Base-by-base conservation (phyloP, 2,797 vertebrate genomes). In the Uromys caudimaculatus region DNA sequence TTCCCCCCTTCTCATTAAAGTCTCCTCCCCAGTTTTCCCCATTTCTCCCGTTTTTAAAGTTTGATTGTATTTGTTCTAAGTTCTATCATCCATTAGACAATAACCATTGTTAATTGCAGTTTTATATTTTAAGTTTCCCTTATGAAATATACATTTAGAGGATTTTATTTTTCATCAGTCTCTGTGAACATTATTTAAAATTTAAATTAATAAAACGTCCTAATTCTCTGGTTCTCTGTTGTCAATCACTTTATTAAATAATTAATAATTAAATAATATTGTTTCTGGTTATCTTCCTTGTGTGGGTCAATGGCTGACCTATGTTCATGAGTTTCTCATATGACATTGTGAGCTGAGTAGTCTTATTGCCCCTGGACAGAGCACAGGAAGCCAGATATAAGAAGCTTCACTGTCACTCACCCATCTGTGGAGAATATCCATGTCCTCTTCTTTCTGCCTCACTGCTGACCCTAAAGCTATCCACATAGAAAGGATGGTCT, bases 151-250 rank as follows among this genome's bases (percentile, higher is more conserved):
- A 73, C 32, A 78, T 81, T 94, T 77, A 50, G 83, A 92, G 82
- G 4, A 82, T 32, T 86, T 96, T 92, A 35, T 96, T 96, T 92
- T 89, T 77, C 1, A 29, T n/a, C 90, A 19, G 54, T 85, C 35
- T 85, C 32, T 95, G 73, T 29, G 82, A 93, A 64, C 38, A 71
- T 60, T 29, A 71, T 93, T 95, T 96, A 77, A 96, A 91, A 95
- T 75, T 96, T 89, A 95, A 92, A 95, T 89, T 47, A 73, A 96
- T 54, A 94, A 14, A 38, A 29, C 90, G 27, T 84, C 38, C 47
- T 81, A 54, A 93, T 89, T 90, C 56, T 60, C 67, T 56, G 83
- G 35, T 32, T 73, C 60, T 92, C 88, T 95, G 38, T 92, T 71
- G 71, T 90, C 50, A 73, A 12, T 91, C 54, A n/a, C 29, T 54